These are phyloP conservation scores for Melanerpes formicivorus DNA, from an alignment of 2,113 vertebrate genomes.

Conservation along the genomic window DNA sequence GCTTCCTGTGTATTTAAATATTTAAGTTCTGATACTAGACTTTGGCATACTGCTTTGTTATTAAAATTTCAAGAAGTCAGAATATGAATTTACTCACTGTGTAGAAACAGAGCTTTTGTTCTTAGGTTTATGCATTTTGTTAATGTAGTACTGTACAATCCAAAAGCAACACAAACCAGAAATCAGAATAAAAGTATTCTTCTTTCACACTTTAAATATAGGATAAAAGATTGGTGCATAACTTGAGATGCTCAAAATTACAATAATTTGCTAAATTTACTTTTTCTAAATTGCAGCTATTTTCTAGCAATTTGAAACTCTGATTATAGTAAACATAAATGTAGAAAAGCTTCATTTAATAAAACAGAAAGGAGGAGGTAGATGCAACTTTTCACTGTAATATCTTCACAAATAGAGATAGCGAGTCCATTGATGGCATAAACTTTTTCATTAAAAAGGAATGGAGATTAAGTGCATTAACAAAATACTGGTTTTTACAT, in stretches of 20 bases:
- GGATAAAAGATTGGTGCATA: not conserved
- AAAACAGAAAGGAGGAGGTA: not conserved
- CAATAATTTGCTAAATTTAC: not conserved
- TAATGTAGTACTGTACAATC: not conserved
- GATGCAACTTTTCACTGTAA: not conserved
- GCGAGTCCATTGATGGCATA: not conserved
- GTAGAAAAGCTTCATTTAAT: not conserved
- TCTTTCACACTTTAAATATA: not conserved
- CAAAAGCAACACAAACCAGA: not conserved
- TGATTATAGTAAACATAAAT: not conserved
- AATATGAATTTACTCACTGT: not conserved
- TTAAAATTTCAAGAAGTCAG: not conserved
- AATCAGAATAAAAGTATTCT: not conserved
- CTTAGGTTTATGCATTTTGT: not conserved
- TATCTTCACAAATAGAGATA: not conserved
- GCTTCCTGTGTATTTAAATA: not conserved
- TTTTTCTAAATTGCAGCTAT: not conserved
- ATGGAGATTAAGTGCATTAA: not conserved
- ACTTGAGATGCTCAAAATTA: not conserved
- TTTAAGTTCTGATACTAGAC: not conserved
- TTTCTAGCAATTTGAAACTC: constrained; percentile 8
- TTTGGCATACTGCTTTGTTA: not conserved
- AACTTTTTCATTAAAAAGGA: not conserved
- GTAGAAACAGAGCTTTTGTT: not conserved
- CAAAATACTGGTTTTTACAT: not conserved